These are phyloP conservation scores for Rhodophaea formosa DNA, from an alignment of 2,888 invertebrate species.

Conservation along the genomic window DNA sequence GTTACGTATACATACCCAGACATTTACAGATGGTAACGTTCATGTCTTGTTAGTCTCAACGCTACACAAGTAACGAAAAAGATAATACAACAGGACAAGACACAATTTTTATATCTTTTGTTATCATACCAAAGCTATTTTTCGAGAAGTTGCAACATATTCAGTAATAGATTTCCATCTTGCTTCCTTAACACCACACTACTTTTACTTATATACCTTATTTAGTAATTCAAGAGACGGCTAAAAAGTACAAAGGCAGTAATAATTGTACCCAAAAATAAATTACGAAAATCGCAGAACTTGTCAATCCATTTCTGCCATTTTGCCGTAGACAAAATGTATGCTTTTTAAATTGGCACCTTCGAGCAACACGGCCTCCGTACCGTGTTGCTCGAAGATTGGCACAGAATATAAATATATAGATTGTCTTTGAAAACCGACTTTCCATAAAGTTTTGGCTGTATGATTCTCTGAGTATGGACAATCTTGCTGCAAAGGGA, in stretches of 20 bases:
- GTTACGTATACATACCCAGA: constrained; percentile 65
- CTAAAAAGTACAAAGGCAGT: constrained; percentile 50
- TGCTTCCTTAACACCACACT: constrained; percentile 31
- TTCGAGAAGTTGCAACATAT: constrained; percentile 62
- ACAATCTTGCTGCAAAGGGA: background rate
- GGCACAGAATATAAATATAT: background rate
- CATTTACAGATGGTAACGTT: constrained; percentile 46
- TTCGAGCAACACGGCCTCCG: no score
- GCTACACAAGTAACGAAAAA: constrained; percentile 62
- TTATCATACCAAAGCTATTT: constrained; percentile 75
- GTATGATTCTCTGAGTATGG: background rate
- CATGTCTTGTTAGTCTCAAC: constrained; percentile 61
- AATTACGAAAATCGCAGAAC: constrained; percentile 72
- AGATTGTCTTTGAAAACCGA: constrained; percentile 20
- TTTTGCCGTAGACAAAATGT: constrained; percentile 63
- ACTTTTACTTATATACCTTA: constrained; percentile 35
- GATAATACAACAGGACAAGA: constrained; percentile 61
- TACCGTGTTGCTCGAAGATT: no score
- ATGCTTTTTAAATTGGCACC: constrained; percentile 20
- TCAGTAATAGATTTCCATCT: constrained; percentile 33
- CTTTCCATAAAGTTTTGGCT: background rate
- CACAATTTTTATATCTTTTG: constrained; percentile 78
- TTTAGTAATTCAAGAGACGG: constrained; percentile 42
- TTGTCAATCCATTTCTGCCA: constrained; percentile 76
- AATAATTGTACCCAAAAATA: constrained; percentile 69